phyloP scores from a whole-genome alignment of 1,140 invertebrate genomes.

The Dendrolimus kikuchii region DNA sequence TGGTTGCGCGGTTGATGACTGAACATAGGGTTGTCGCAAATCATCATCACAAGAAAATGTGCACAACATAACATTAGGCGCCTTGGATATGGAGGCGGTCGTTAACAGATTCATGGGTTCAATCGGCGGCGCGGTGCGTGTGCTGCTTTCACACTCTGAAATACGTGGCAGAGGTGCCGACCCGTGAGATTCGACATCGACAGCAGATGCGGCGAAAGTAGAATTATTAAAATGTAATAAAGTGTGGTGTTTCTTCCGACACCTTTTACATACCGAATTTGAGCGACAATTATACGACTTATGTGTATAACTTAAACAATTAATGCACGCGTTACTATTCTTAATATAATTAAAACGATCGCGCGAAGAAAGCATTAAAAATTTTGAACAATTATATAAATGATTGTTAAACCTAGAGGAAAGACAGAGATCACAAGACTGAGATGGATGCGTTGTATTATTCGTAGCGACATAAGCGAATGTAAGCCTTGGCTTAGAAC shows the following conservation, averaged over 20 bases:
- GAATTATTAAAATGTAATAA: background rate
- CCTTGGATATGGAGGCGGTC: background rate
- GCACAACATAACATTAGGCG: slow-evolving; percentile 1
- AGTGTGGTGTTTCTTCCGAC: background rate
- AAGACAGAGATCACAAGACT: too few species aligned
- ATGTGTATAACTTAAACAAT: background rate
- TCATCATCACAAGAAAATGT: background rate
- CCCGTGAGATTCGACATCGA: background rate
- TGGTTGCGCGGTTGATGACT: too few species aligned
- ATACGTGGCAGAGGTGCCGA: background rate
- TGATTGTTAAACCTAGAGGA: background rate
- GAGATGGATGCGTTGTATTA: background rate
- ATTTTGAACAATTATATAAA: slow-evolving; percentile 2
- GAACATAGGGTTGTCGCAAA: too few species aligned
- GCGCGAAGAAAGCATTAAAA: background rate
- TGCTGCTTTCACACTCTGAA: background rate
- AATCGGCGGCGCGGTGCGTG: background rate
- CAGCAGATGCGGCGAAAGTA: background rate
- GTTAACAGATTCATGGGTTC: too few species aligned
- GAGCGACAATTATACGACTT: slow-evolving; percentile 1
- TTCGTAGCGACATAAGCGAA: background rate
- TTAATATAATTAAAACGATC: slow-evolving; percentile 1
- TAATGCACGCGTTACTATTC: background rate
- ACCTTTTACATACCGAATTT: background rate
- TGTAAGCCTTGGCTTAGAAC: background rate